Conservation (phyloP, 2,113 vertebrate species). For the Pseudorectes ferrugineus region DNA sequence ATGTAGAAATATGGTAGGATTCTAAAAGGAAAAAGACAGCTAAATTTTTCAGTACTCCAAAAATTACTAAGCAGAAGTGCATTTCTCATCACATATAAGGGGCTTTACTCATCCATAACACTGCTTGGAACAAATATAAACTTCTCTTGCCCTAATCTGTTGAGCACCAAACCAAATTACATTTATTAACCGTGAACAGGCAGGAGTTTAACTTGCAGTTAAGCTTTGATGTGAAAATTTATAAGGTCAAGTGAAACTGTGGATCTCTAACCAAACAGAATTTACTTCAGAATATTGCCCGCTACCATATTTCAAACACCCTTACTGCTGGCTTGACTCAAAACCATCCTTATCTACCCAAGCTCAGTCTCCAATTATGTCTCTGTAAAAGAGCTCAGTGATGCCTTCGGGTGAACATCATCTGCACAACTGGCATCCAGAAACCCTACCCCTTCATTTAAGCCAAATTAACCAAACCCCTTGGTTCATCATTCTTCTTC, state of each 20-base stretch:
- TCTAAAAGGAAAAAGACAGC: neutral
- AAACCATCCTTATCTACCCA: neutral
- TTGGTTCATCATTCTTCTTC: neutral
- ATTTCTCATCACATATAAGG: neutral
- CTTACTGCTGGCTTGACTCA: neutral
- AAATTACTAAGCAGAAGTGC: neutral
- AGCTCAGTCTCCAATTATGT: neutral
- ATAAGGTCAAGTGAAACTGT: neutral
- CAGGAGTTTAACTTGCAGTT: neutral
- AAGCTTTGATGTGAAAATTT: neutral
- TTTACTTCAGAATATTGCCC: neutral
- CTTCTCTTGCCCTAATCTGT: neutral
- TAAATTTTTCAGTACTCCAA: neutral
- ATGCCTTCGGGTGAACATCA: neutral
- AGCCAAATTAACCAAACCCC: neutral
- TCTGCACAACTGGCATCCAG: neutral
- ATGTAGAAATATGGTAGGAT: neutral
- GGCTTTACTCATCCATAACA: neutral
- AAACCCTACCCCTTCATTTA: neutral
- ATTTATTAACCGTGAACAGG: neutral
- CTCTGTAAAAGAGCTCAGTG: neutral
- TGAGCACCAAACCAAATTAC: neutral
- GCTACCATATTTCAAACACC: neutral
- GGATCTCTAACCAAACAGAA: neutral
- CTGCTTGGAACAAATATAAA: neutral